Evolutionary conservation across 2,797 vertebrate species (phyloP).

Genomic region (Spinibarbus caldwelli): DNA sequence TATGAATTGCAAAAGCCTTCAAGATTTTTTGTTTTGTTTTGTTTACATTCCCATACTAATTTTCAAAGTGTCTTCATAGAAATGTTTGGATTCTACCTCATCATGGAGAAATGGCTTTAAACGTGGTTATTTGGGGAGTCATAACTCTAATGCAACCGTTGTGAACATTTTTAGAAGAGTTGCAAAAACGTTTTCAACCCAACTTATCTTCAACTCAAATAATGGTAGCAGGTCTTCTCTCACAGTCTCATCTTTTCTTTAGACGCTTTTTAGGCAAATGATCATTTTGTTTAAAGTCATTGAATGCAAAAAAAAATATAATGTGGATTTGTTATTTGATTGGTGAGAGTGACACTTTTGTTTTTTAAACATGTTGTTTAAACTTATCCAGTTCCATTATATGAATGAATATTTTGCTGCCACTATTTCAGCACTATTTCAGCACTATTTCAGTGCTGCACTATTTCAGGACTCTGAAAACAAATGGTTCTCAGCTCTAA

Average conservation of each 20-base stretch:
- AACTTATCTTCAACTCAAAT: not conserved
- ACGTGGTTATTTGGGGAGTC: constrained; percentile 3
- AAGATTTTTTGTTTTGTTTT: constrained; percentile 33
- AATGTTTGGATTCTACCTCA: constrained; percentile 64
- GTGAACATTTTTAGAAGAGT: not conserved
- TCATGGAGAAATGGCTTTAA: constrained; percentile 30
- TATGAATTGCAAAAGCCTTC: constrained; percentile 44
- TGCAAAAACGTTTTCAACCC: no score
- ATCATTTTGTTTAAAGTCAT: not conserved
- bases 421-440: no score
- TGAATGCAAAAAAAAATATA: constrained; percentile 14
- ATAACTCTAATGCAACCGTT: not conserved
- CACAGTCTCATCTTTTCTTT: constrained; percentile 5
- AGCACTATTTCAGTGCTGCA: no score
- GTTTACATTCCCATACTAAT: constrained; percentile 47
- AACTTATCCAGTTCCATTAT: not conserved
- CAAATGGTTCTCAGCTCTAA: not conserved
- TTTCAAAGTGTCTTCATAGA: constrained; percentile 52
- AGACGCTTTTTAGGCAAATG: not conserved
- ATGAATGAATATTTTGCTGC: no score
- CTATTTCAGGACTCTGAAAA: constrained; percentile 18
- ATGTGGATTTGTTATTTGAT: constrained; percentile 14
- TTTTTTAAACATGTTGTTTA: constrained; percentile 15
- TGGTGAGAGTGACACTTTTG: not conserved
- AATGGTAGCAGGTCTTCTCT: not conserved